Evolutionary conservation across 2,888 invertebrate species (phyloP), one percentile per base, ranked within the genome.

Genomic region (Epistrophe grossulariae): DNA sequence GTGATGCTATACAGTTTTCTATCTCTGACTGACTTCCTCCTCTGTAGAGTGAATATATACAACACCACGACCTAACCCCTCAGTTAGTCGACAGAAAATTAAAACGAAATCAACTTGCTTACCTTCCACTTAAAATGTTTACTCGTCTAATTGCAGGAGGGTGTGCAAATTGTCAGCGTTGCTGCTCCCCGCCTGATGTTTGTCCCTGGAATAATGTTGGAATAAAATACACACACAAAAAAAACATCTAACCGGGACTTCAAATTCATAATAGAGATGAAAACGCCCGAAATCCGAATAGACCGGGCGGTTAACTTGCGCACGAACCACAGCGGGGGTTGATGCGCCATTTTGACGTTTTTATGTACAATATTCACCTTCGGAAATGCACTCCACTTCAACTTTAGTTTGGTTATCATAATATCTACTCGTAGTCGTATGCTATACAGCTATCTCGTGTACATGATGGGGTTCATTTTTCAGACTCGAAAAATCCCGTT

Each of bases 31-130:
- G 9, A 0, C 35, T 35, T 35, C 4, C 7, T 31, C 35, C 40
- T 55, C 24, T 59, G 28, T 15, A 48, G 28, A 48, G 60, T 60
- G 40, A 9, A 68, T 57, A 31, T 31, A 31, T 0, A 6, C 45
- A 24, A 24, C 24, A n/a, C 7, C 38, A 62, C 35, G 9, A 35
- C 35, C 38, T n/a, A n/a, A 52, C 38, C 71, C 71, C 71, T 82
- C 45, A 59, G 48, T 83, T 73, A 79, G 50, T 62, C 66, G 87
- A 83, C 87, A 83, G 82, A 45, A 79, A 87, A 87, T 87, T 87
- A 87, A 87, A 87, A 87, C 87, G 83, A 87, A 87, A 87, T 87
- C 87, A 87, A 87, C 83, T 87, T 83, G 87, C 87, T 87, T 87
- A 87, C 83, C 71, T 87, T 87, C 87, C 87, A 87, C 87, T 87